Evolutionary conservation across 2,113 vertebrate species (phyloP).

Genomic region (Zonotrichia leucophrys): DNA sequence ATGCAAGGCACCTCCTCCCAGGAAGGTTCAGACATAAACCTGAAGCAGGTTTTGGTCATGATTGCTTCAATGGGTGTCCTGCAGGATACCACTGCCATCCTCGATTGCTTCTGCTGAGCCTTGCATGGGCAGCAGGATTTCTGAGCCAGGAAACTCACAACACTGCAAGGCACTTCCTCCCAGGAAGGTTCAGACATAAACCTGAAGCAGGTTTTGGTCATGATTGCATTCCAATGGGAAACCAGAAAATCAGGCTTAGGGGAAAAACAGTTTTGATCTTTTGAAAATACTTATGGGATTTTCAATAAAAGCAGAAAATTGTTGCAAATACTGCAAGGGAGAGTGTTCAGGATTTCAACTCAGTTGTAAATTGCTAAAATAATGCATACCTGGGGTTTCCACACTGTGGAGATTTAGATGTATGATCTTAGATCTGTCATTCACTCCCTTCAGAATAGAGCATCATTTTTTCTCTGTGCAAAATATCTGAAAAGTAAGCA

Average conservation of each 20-base stretch:
- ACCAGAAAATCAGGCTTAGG: not conserved
- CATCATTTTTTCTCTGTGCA: not conserved
- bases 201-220: not conserved
- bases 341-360: not conserved
- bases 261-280: not conserved
- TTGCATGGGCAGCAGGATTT: slow-evolving; percentile 12
- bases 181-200: not conserved
- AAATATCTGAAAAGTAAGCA: not conserved
- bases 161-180: not conserved
- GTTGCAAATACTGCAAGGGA: not conserved
- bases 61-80: not conserved
- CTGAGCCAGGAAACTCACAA: not conserved
- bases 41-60: not conserved
- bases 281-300: not conserved
- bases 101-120: slow-evolving; percentile 61
- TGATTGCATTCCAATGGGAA: not conserved
- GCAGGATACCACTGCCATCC: slow-evolving; percentile 52
- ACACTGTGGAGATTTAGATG: not conserved
- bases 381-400: not conserved
- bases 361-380: not conserved
- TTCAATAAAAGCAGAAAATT: not conserved
- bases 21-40: not conserved
- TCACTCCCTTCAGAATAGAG: not conserved
- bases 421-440: not conserved
- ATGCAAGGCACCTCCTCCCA: not conserved